A percentile compares a stretch with the other conserved stretches of the same genome.
These are phyloP conservation scores for Aspidiotus destructor DNA, from an alignment of 2,888 invertebrate genomes.

Conservation along the genomic window DNA sequence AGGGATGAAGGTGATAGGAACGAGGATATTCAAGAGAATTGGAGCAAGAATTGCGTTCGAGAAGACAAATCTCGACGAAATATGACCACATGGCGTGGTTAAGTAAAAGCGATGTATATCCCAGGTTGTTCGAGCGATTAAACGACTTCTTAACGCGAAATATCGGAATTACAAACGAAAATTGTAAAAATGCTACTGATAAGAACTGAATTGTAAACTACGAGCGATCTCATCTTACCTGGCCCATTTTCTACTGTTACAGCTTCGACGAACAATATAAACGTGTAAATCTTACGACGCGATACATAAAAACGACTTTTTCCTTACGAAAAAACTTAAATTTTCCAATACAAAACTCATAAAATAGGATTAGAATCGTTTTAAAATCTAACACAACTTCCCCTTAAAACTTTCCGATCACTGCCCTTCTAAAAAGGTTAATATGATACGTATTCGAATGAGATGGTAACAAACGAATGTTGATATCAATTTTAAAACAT, in stretches of 20 bases:
- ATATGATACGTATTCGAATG: constrained; percentile 10
- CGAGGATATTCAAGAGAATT: too few relatives aligned
- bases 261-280: constrained; percentile 5
- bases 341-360: constrained; percentile 11
- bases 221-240: constrained; percentile 15
- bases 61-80: too few relatives aligned
- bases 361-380: background rate
- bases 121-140: too few relatives aligned
- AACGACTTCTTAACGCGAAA: background rate
- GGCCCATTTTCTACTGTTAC: constrained; percentile 22
- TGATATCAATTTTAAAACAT: constrained; percentile 9
- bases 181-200: background rate
- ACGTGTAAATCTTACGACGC: constrained; percentile 14
- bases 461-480: constrained; percentile 17
- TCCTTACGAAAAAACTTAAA: constrained; percentile 7
- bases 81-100: too few relatives aligned
- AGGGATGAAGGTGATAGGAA: too few relatives aligned
- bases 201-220: background rate
- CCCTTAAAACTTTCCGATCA: constrained; percentile 14
- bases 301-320: constrained; percentile 16
- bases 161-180: background rate
- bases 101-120: too few relatives aligned
- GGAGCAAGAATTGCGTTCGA: too few relatives aligned
- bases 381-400: constrained; percentile 30
- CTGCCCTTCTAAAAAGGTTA: constrained; percentile 29